Base-by-base conservation (phyloP, 2,888 invertebrate genomes). In the Quadroppia sp. region DNA sequence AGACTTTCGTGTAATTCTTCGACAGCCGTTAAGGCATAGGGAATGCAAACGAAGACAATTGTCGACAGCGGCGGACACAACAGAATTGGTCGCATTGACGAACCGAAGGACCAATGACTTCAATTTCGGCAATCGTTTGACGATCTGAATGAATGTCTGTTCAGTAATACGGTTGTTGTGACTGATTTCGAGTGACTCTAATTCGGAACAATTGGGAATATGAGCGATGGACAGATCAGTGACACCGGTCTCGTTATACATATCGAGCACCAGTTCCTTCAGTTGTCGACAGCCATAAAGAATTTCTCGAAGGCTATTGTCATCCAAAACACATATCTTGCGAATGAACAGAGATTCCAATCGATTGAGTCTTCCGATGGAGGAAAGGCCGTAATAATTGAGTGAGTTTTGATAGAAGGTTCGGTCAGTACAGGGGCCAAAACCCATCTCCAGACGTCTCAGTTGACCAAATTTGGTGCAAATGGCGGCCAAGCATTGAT, bases 271-370 rank as follows among this genome's bases (percentile, higher is more conserved):
- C 11, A 64, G 17, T 20, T 40, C 42, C 20, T 73, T 45, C 4
- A 64, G 59, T 23, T 20, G 28, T 25, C 7, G 36, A 23, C 45
- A 73, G 1, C 67, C 56, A 20, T 17, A 17, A n/a, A 71, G 30
- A 2, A 71, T 71, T 0, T 42, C 20, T 23, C 42, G 36, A 45
- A 71, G 50, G 3, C 17, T 48, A 9, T 42, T 20, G 50, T 50
- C 48, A 30, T 71, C 71, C 30, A 71, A 23, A 28, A 71, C 50
- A 32, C 71, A 71, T 36, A 71, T 28, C 23, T 71, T 71, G 25
- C 48, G 45, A 20, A 71, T 71, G 25, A 71, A 36, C 11, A 71
- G 71, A 15, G 71, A 17, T 17, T 71, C n/a, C n/a, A 71, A 25
- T 36, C 17, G 20, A 25, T n/a, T 11, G 45, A 71, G 45, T n/a